A percentile compares a stretch with the other conserved stretches of the same genome.
Conservation (phyloP, 2,113 vertebrate species). For the Cyprinus carpio region DNA sequence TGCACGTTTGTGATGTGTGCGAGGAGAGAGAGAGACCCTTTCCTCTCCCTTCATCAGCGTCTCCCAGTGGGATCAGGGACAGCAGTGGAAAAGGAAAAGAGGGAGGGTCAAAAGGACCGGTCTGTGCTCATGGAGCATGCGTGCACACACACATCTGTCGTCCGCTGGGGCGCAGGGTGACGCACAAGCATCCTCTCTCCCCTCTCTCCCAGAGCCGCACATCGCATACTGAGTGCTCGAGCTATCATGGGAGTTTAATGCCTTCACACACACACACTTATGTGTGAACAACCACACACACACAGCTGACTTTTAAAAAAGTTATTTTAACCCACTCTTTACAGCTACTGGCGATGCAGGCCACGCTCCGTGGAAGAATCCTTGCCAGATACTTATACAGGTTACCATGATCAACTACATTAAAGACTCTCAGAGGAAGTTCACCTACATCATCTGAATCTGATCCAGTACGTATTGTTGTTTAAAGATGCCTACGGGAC, state of each 20-base stretch:
- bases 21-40: slow-evolving; percentile 13
- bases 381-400: slow-evolving; percentile 33
- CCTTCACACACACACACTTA: slow-evolving; percentile 54
- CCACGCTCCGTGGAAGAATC: slow-evolving; percentile 17
- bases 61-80: slow-evolving; percentile 42
- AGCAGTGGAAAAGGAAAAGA: slow-evolving; percentile 40
- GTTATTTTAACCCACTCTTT: slow-evolving; percentile 23
- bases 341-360: slow-evolving; percentile 24
- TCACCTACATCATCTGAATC: slow-evolving; percentile 6
- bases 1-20: slow-evolving; percentile 33
- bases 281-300: slow-evolving; percentile 44
- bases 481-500: slow-evolving; percentile 12
- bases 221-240: slow-evolving; percentile 67
- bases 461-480: not conserved
- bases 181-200: slow-evolving; percentile 66
- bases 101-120: slow-evolving; percentile 34
- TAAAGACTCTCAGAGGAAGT: slow-evolving; percentile 9
- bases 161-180: slow-evolving; percentile 75
- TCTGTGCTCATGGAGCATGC: slow-evolving; percentile 27
- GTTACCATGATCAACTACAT: slow-evolving; percentile 16
- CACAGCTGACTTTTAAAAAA: slow-evolving; percentile 39
- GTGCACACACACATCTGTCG: slow-evolving; percentile 65
- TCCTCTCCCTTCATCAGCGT: slow-evolving; percentile 32
- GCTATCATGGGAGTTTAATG: slow-evolving; percentile 62
- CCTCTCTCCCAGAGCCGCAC: slow-evolving; percentile 61